Evolutionary conservation across 2,113 vertebrate genomes (phyloP).

Genomic region (Mus pahari): DNA sequence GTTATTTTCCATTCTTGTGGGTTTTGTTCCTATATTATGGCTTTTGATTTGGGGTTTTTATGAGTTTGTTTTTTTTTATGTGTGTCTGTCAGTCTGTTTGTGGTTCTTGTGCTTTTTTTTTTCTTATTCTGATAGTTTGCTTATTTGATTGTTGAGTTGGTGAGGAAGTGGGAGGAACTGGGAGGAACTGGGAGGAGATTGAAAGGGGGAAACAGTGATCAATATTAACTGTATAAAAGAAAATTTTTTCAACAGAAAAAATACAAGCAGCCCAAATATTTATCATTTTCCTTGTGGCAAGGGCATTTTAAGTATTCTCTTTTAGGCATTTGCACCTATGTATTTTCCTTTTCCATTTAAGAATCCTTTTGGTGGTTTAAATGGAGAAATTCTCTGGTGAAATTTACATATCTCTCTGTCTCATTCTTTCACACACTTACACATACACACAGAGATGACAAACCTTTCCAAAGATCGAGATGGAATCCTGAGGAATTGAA

Average conservation of each 20-base stretch:
- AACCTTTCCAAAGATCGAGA: neutral
- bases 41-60: neutral
- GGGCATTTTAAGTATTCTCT: neutral
- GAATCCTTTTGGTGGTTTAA: neutral
- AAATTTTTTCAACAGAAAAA: neutral
- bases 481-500: neutral
- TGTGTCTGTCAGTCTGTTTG: neutral
- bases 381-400: neutral
- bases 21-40: neutral
- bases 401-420: neutral
- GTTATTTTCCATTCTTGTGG: neutral
- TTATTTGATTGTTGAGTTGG: neutral
- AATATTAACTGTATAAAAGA: neutral
- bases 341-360: neutral
- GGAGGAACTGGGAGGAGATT: neutral
- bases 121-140: neutral
- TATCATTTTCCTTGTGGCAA: neutral
- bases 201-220: neutral
- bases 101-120: neutral
- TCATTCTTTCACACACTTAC: neutral
- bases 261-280: neutral
- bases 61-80: neutral
- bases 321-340: neutral
- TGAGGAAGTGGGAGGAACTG: too few species aligned
- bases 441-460: neutral